These are phyloP conservation scores for Carposina sasakii DNA, from an alignment of 1,140 invertebrate species.

Conservation along the genomic window DNA sequence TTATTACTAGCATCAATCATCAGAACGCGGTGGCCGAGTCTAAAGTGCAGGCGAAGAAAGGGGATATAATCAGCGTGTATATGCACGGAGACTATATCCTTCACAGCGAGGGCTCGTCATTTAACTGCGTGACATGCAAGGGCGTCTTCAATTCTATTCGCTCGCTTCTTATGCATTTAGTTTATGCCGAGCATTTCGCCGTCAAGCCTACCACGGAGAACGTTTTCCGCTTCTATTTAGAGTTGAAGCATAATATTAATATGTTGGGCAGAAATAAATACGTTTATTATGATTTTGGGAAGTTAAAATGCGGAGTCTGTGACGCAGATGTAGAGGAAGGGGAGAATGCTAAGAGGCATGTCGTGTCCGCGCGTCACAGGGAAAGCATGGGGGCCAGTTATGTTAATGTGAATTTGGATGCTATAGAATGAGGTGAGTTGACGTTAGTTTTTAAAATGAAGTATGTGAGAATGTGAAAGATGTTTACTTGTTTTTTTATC, in stretches of 20 bases:
- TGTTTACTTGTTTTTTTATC: constrained; percentile 2
- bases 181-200: constrained; percentile 50
- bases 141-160: constrained; percentile 50
- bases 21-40: constrained; percentile 40
- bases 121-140: constrained; percentile 45
- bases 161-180: constrained; percentile 49
- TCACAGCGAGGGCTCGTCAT: constrained; percentile 48
- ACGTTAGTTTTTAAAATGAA: background rate
- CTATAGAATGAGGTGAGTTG: constrained; percentile 47
- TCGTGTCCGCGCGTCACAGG: constrained; percentile 47
- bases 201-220: constrained; percentile 43
- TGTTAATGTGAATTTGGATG: constrained; percentile 42
- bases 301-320: constrained; percentile 54
- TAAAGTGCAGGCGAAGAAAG: constrained; percentile 35
- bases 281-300: constrained; percentile 55
- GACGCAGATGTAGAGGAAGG: constrained; percentile 43
- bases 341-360: constrained; percentile 59
- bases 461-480: background rate
- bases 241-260: constrained; percentile 60
- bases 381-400: constrained; percentile 65
- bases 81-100: constrained; percentile 57
- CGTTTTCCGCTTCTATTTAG: constrained; percentile 60
- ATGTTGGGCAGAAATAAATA: constrained; percentile 60
- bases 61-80: constrained; percentile 59
- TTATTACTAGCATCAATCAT: constrained; percentile 43